Evolutionary conservation across 2,113 vertebrate genomes (phyloP), one percentile per base, ranked within the genome.

Genomic region (Corythaeola cristata): DNA sequence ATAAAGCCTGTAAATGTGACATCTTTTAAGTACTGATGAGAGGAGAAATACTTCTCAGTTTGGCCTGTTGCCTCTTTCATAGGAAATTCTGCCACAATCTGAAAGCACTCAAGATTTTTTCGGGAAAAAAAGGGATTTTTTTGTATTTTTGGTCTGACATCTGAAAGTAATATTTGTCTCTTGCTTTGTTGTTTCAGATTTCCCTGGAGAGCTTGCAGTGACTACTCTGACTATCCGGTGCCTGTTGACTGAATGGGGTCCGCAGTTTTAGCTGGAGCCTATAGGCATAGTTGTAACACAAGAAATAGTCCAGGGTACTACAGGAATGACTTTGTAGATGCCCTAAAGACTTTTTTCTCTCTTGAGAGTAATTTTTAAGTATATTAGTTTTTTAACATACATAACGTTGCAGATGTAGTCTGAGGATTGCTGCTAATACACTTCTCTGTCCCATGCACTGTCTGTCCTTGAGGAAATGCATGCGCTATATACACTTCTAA

Each of bases 81-180:
- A 41, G 53, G 15, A 87, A 49, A 80, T 69, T 77, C 56, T 45
- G 52, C 18, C 20, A 32, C 35, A 68, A 6, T 12, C 33, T 56
- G 17, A 69, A 77, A 39, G 8, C 11, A 73, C 4, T 19, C 21
- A 11, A 20, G 22, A 8, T 28, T 11, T 80, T 64, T 15, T 33
- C 0, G 3, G 12, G 9, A 9, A 5, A 27, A 32, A 30, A 18
- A 32, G 0, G 2, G 27, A 30, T 1, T 12, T 28, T 15, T 37
- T 80, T 23, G 4, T 37, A 12, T 8, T 87, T 87, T 80, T 23
- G 8, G 5, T 73, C 33, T 77, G 9, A 16, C 9, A 66, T 19
- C 13, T 6, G 22, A 60, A 84, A 56, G 10, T 45, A 8, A 21
- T 21, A 21, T 39, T 41, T 69, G 10, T 28, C 28, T 86, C 27